Conservation (phyloP, 2,888 invertebrate species). For the Blastobasis adustella region DNA sequence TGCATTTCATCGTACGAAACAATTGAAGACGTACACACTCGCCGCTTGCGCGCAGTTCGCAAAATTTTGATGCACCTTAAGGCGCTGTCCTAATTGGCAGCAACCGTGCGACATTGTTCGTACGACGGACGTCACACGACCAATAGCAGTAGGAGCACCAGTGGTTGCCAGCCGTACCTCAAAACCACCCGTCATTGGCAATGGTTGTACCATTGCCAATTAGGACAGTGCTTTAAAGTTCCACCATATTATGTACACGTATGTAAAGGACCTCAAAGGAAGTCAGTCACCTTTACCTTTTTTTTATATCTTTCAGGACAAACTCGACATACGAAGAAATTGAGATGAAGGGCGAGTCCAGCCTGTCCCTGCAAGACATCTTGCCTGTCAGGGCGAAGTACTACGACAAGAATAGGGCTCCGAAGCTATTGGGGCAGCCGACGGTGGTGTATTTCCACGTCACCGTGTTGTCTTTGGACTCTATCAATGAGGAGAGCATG, state of each 20-base stretch:
- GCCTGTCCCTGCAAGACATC: slow-evolving; percentile 87
- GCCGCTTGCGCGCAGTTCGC: too few species aligned
- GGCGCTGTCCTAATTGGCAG: too few species aligned
- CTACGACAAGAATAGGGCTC: slow-evolving; percentile 93
- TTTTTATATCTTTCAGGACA: slow-evolving; percentile 37
- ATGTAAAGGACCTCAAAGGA: background rate
- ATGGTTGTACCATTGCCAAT: too few species aligned
- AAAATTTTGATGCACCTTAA: too few species aligned
- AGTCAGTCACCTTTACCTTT: background rate
- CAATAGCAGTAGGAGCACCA: too few species aligned
- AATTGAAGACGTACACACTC: too few species aligned
- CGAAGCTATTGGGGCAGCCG: slow-evolving; percentile 88
- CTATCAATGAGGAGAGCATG: slow-evolving; percentile 98
- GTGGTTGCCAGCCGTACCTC: too few species aligned
- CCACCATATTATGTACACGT: background rate
- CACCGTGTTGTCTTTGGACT: slow-evolving; percentile 91
- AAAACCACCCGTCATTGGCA: too few species aligned
- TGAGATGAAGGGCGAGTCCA: slow-evolving; percentile 56
- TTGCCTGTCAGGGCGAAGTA: slow-evolving; percentile 88
- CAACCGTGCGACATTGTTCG: too few species aligned
- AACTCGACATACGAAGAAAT: slow-evolving; percentile 63
- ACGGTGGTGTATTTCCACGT: slow-evolving; percentile 94
- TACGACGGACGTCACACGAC: too few species aligned
- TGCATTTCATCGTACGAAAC: too few species aligned
- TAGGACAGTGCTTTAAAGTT: too few species aligned